Base-by-base conservation (phyloP, 2,888 invertebrate species). In the Pachycephus smyrnensis region DNA sequence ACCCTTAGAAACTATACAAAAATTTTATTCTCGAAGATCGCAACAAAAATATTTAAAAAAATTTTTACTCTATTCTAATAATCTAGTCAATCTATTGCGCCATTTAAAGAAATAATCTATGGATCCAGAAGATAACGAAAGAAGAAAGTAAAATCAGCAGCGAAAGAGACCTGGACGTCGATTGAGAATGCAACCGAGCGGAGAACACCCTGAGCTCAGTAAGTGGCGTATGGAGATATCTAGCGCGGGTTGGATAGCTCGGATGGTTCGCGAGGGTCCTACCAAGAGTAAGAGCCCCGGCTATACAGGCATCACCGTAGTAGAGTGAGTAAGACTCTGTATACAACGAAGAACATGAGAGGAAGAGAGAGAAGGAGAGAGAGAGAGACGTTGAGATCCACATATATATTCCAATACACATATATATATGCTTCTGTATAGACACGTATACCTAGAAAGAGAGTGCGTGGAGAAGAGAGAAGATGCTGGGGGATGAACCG, bases 181-280 rank as follows among this genome's bases (percentile, higher is more conserved):
- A n/a, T 35, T 23, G 31, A 35, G 36, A 80, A 81, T 76, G 85
- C 86, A 87, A 84, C 85, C 77, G 77, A 86, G 86, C 84, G 85
- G 86, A 88, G 89, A 89, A 89, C 90, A 87, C 88, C 87, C 87
- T 86, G 86, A 88, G 84, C 84, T 84, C 81, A 83, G 87, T 90
- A 89, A 90, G 89, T 89, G 89, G 88, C 87, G 89, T 89, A 90
- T 90, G 89, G 87, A 88, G 89, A 90, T 89, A 89, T 88, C 87
- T 85, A 81, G 83, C 80, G 85, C 83, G 87, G 88, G 85, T 85
- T 84, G 86, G 85, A 86, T 86, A 81, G 83, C 84, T 86, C 76
- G 85, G 82, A 84, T 84, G 86, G 86, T 81, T 85, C 80, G 82
- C 82, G 82, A 87, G 88, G 86, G 86, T 86, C 85, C 84, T 76